These are phyloP conservation scores for Sphenopsis melanotis DNA, from an alignment of 2,797 vertebrate species.

Conservation along the genomic window DNA sequence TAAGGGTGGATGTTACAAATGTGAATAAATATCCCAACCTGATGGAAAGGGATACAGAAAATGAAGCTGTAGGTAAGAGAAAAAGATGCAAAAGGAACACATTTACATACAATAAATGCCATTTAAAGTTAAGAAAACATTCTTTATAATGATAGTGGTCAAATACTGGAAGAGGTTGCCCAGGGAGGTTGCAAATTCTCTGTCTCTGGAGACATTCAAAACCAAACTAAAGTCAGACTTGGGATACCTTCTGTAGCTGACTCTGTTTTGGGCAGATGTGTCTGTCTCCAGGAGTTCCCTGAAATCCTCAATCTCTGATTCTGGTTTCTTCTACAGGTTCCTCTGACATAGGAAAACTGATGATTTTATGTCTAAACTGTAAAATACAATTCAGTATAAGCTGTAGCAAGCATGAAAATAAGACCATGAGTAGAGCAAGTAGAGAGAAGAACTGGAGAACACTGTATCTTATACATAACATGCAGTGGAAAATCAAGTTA, in stretches of 20 bases:
- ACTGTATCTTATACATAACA: neutral
- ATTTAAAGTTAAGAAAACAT: neutral
- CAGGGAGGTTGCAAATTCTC: neutral
- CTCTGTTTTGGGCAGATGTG: neutral
- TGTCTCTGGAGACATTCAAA: neutral
- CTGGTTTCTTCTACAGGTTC: neutral
- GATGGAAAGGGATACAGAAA: neutral
- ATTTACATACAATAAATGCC: neutral
- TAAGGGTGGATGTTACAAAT: neutral
- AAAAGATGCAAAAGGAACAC: neutral
- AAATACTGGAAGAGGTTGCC: neutral
- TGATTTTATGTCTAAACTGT: neutral
- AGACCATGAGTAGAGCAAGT: neutral
- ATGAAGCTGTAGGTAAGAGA: neutral
- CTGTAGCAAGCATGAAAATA: neutral
- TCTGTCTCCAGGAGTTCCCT: neutral
- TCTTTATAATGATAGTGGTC: neutral
- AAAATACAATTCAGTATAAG: neutral
- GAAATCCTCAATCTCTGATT: neutral
- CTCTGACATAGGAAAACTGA: neutral
- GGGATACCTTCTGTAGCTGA: neutral
- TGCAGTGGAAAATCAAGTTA: neutral
- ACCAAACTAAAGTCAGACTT: neutral
- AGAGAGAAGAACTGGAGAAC: neutral
- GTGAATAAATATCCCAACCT: neutral